These are phyloP conservation scores for Palythoa heliodiscus DNA, from an alignment of 92 coral and sea anemone species.

Conservation along the genomic window DNA sequence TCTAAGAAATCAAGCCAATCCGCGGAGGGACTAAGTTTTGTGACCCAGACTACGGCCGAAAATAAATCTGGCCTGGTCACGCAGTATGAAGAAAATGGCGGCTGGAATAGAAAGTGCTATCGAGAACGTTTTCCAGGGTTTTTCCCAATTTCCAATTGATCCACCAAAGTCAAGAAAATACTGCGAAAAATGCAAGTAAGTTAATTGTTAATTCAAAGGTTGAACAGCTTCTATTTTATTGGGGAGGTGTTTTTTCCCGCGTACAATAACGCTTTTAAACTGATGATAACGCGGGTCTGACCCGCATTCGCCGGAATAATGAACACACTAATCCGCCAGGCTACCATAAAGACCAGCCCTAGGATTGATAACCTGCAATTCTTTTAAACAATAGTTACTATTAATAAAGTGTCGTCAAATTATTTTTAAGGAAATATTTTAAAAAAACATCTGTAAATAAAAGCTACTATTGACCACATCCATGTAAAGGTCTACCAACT, in stretches of 20 bases:
- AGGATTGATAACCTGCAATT: too few relatives aligned
- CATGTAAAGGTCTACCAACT: too few relatives aligned
- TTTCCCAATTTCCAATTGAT: constrained; percentile 63
- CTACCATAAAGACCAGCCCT: neutral
- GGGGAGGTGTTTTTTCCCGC: too few relatives aligned
- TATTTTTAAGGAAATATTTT: too few relatives aligned
- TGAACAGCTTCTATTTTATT: neutral
- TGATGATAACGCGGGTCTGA: too few relatives aligned
- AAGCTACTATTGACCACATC: too few relatives aligned
- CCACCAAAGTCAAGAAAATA: constrained; percentile 73
- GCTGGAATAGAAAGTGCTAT: neutral
- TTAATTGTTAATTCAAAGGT: neutral
- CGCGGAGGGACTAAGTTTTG: too few relatives aligned
- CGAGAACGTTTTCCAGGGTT: constrained; percentile 50
- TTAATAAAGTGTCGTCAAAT: neutral
- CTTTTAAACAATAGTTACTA: too few relatives aligned
- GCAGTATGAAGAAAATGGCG: neutral
- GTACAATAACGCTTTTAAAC: too few relatives aligned
- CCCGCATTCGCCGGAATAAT: too few relatives aligned
- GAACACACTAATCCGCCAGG: neutral
- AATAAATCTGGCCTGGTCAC: constrained; percentile 3
- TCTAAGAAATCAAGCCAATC: too few relatives aligned
- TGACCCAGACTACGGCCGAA: neutral
- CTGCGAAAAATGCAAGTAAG: constrained; percentile 91
- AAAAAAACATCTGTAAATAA: too few relatives aligned